Evolutionary conservation across 2,797 vertebrate species (phyloP).

Genomic region (Labroides dimidiatus): DNA sequence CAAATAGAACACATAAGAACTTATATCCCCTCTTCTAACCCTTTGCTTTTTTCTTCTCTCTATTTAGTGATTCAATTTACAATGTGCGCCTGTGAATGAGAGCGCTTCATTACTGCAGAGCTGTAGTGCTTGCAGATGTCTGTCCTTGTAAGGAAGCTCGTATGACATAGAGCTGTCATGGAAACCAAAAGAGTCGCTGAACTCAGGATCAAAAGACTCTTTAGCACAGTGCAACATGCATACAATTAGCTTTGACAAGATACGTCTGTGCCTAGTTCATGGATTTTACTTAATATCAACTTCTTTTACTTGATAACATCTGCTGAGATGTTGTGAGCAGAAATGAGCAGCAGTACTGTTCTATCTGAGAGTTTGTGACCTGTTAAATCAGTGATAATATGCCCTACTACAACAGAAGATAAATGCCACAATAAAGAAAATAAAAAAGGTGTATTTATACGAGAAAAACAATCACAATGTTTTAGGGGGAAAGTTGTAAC

Average conservation of each 20-base stretch:
- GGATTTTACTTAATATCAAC: background rate
- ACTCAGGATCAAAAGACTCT: background rate
- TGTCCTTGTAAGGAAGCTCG: slow-evolving; percentile 1
- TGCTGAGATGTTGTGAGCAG: no score
- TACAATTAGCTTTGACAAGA: background rate
- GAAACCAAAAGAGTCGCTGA: slow-evolving; percentile 14
- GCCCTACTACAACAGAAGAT: no score
- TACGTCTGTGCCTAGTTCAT: background rate
- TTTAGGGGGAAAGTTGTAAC: no score
- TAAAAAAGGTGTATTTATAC: no score
- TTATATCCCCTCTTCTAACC: background rate
- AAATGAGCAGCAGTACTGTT: background rate
- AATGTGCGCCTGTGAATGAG: background rate
- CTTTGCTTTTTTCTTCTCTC: background rate
- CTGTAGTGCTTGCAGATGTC: slow-evolving; percentile 8
- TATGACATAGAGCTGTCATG: slow-evolving; percentile 4
- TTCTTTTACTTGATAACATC: no score
- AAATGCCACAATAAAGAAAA: no score
- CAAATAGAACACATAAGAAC: background rate
- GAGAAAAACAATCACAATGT: no score
- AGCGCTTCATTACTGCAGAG: background rate
- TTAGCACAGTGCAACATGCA: background rate
- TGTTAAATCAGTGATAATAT: background rate
- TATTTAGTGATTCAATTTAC: background rate
- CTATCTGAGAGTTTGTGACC: background rate